Conservation (phyloP, 2,888 invertebrate genomes). For the Antheraea yamamai region DNA sequence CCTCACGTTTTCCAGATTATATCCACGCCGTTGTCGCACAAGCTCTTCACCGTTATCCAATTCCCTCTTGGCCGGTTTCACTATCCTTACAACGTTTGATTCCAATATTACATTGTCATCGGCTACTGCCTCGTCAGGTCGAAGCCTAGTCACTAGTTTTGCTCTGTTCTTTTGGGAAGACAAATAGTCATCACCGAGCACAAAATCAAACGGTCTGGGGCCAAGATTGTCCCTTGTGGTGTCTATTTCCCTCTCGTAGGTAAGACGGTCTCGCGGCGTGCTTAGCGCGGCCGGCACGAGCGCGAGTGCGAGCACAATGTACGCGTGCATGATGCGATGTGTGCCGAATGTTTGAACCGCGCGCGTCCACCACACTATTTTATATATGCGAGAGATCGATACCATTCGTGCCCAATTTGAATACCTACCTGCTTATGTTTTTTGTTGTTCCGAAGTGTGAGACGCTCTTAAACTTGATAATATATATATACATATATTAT, state of each 20-base stretch:
- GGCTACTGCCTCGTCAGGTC: conserved; percentile 64
- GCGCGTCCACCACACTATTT: conserved; percentile 72
- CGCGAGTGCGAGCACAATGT: conserved; percentile 63
- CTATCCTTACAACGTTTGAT: conserved; percentile 70
- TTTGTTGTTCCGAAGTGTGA: conserved; percentile 55
- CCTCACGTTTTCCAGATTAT: conserved; percentile 77
- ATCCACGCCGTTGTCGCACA: conserved; percentile 70
- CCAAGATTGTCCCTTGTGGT: conserved; percentile 62
- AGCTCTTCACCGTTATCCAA: conserved; percentile 49
- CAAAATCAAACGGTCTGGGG: conserved; percentile 60
- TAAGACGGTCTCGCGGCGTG: conserved; percentile 59
- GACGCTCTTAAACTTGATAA: conserved; percentile 72
- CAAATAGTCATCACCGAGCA: conserved; percentile 61
- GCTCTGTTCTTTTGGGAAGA: conserved; percentile 65
- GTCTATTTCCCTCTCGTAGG: conserved; percentile 74
- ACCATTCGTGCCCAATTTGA: conserved; percentile 76
- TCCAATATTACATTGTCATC: conserved; percentile 72
- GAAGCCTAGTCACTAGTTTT: conserved; percentile 67
- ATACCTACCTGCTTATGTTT: conserved; percentile 49
- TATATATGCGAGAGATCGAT: conserved; percentile 77
- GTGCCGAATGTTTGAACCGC: conserved; percentile 74
- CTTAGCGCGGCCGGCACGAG: conserved; percentile 56
- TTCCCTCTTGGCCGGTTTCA: conserved; percentile 56
- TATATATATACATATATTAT: conserved; percentile 35
- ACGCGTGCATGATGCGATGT: conserved; percentile 78